Evolutionary conservation across 1,140 invertebrate species (phyloP), one percentile per base, ranked within the genome.

Genomic region (Trichonephila clavata): DNA sequence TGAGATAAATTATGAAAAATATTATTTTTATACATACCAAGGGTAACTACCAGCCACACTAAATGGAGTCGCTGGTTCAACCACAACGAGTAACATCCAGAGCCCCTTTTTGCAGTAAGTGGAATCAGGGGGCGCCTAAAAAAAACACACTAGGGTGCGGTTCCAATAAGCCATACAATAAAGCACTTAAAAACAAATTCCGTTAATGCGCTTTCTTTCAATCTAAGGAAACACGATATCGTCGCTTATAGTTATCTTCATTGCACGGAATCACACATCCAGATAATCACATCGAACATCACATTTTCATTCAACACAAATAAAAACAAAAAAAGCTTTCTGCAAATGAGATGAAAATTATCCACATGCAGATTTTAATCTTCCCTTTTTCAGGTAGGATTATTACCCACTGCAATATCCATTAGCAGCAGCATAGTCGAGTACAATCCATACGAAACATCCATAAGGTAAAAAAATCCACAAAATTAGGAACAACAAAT

Each of bases 401-500:
- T 92, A 71, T 86, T 71, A 68, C 57, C 83, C 63, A 86, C 39
- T 27, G 77, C 68, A 86, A 83, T 92, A 92, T 83, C 81, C 81
- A 86, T 92, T 13, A 92, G 24, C 8, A 86, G 20, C 63, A 27
- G 18, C 91, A 86, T 92, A 20, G n/a, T 68, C 14, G 65, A 24
- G 24, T 8, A 14, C 50, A 27, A 32, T 81, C 68, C 39, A 90
- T 43, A 80, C 16, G 20, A 80, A 81, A 39, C 59, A 80, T 80
- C 50, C 65, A 90, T 61, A 80, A 21, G 89, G 71, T 77, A 16
- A 77, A 57, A 83, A 83, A 59, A 83, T 83, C 50, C 39, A 59
- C 43, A 57, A 83, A n/a, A 21, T 57, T 13, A 59, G 50, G 43
- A 50, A 59, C 16, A n/a, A 50, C 50, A 20, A 83, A 50, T 16